Base-by-base conservation (phyloP, 2,888 invertebrate genomes). In the Drosophila kambysellisi region DNA sequence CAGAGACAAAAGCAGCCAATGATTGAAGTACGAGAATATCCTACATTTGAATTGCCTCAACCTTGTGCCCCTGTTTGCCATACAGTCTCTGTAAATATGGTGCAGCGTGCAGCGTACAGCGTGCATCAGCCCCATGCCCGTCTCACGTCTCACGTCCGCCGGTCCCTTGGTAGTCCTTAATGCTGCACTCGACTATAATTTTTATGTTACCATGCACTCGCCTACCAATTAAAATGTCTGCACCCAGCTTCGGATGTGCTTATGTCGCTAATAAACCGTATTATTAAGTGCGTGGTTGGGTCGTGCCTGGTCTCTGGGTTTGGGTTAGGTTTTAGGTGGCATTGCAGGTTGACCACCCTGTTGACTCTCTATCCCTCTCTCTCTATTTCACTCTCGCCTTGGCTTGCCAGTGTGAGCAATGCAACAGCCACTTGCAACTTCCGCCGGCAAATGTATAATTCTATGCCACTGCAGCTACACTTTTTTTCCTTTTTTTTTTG, bases 181-280 rank as follows among this genome's bases (percentile, higher is more conserved):
- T 65, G 74, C 65, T 51, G 74, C 79, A 79, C 79, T 82, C 69
- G 65, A 83, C 83, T 91, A 90, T 88, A 88, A 88, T 88, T 88
- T 87, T 90, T 87, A 91, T 87, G 90, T 89, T 91, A 83, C 90
- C 86, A 88, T 82, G 89, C 91, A 81, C 75, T 86, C 91, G 87
- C 91, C 91, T 88, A 91, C 91, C 87, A 88, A 91, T 88, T 88
- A 88, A 88, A 88, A 88, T 90, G 87, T 91, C 91, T 88, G 90
- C 90, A 76, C 70, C 67, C 77, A 88, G 73, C 79, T 83, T 78
- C 91, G 87, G 88, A 88, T 88, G 91, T 88, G 91, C 88, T 88
- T 88, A 88, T 91, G 90, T 90, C 88, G 88, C 88, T 88, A 88
- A 88, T 88, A 91, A 88, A 91, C 88, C 91, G 77, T 88, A 88